Evolutionary conservation across 2,797 vertebrate species (phyloP).

Genomic region (Masticophis lateralis): DNA sequence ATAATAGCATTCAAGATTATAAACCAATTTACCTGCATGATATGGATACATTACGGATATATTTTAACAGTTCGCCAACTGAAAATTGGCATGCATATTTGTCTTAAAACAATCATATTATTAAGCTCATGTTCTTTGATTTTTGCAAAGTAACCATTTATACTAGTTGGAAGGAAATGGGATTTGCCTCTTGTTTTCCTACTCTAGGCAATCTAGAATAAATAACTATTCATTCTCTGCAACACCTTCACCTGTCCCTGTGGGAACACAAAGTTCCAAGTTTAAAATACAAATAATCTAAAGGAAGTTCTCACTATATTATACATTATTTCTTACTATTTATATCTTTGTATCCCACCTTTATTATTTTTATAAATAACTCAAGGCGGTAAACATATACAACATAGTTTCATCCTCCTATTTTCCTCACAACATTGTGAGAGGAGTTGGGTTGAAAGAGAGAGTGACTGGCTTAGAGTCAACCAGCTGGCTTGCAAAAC

Average conservation of each 20-base stretch:
- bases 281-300: not conserved
- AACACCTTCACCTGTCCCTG: not conserved
- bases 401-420: not conserved
- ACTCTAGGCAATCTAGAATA: not conserved
- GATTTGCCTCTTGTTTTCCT: not conserved
- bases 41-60: rapidly evolving
- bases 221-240: not conserved
- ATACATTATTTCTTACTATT: not conserved
- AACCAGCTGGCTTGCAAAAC: not conserved
- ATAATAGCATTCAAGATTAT: not conserved
- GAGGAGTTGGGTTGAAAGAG: not conserved
- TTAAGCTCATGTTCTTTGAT: not conserved
- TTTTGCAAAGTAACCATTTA: not conserved
- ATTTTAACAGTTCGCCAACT: not conserved
- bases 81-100: not conserved
- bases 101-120: not conserved
- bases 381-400: not conserved
- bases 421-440: not conserved
- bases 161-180: not conserved
- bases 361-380: not conserved
- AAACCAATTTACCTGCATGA: rapidly evolving
- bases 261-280: not conserved
- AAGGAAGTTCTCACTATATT: not conserved
- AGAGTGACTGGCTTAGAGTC: not conserved
- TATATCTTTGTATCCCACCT: not conserved